phyloP scores from a whole-genome alignment of 2,797 vertebrate species.

The Megaceryle alcyon region DNA sequence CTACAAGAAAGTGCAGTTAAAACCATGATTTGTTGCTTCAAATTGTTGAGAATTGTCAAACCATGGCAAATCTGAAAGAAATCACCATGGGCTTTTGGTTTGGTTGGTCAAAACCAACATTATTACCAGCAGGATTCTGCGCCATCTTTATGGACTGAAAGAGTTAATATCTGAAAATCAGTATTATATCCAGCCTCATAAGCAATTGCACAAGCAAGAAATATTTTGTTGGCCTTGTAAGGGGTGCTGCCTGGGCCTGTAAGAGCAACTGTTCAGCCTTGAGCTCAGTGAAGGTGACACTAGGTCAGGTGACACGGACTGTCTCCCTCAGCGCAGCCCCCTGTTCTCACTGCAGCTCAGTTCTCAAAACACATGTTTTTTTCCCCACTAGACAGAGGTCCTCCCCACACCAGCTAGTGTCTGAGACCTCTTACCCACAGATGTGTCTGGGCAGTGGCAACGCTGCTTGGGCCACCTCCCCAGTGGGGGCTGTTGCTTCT shows the following conservation, averaged over 20 bases:
- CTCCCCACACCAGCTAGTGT: background rate
- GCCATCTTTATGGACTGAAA: background rate
- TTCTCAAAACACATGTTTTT: background rate
- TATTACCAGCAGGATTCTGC: background rate
- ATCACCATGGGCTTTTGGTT: background rate
- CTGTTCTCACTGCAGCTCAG: background rate
- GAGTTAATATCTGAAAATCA: background rate
- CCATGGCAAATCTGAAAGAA: background rate
- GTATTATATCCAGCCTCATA: background rate
- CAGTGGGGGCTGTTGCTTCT: background rate
- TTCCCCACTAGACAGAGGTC: background rate
- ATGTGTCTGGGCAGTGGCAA: background rate
- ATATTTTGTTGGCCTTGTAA: background rate
- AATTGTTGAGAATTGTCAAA: background rate
- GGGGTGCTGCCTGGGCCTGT: background rate
- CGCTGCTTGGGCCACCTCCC: background rate
- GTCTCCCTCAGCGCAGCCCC: background rate
- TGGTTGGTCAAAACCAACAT: background rate
- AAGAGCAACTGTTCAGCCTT: background rate
- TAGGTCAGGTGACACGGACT: background rate
- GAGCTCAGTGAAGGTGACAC: background rate
- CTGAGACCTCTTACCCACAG: background rate
- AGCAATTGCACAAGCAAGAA: background rate
- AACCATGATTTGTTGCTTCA: background rate
- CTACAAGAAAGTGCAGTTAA: background rate